Evolutionary conservation across 1,140 invertebrate species (phyloP), one percentile per base, ranked within the genome.

Genomic region (Zaprionus vittiger): DNA sequence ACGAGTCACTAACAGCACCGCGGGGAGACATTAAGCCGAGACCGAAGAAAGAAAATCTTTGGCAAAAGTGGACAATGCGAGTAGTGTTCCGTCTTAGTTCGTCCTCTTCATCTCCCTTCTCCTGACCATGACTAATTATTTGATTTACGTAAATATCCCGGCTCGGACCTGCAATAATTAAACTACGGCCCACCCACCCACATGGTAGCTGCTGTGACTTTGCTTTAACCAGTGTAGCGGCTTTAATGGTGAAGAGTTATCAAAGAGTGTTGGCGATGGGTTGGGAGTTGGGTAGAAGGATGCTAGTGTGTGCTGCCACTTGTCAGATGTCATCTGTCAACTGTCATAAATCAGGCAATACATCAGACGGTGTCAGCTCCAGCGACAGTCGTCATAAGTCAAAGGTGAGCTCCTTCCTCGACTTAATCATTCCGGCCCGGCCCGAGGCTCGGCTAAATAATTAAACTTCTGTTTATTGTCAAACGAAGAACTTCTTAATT

Each of bases 381-480:
- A 47, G 54, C 54, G 55, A 67, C 65, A 64, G 47, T 63, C 72
- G 55, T 78, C 84, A 87, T 87, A 87, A 87, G 84, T 87, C 84
- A 87, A 87, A 87, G 84, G 84, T 87, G 84, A 87, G 81, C 47
- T 22, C 17, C 47, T 14, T 52, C 81, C 78, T 61, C 56, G 81
- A 65, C 81, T 81, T 80, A 84, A 86, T 79, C 69, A 76, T 67
- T 65, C 71, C 7, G 6, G 37, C 41, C 5, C 7, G 41, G 63
- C 71, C 59, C 68, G 63, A 57, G 59, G 64, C 82, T 80, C n/a
- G 66, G 85, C 79, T 73, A 84, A 90, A 90, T 90, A 90, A 90
- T 90, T 90, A 90, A 90, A 90, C 81, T 90, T 90, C 81, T 90
- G 85, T 85, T 85, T 90, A 90, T 90, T 82, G 79, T 86, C 83